A percentile compares a stretch with the other conserved stretches of the same genome.
phyloP scores from a whole-genome alignment of 2,797 vertebrate genomes.

The Crocodylus rhombifer region DNA sequence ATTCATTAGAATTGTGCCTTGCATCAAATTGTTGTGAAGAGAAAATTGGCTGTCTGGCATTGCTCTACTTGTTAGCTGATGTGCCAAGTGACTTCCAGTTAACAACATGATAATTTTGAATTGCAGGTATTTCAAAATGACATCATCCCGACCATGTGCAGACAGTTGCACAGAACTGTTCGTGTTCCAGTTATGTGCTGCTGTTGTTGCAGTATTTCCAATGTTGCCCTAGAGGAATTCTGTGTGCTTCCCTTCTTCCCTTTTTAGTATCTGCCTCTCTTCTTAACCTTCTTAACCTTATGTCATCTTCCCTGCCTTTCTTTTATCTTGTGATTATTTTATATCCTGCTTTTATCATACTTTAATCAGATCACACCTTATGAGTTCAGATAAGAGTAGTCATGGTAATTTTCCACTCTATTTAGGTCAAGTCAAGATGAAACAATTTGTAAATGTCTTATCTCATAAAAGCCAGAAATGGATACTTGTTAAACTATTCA shows the following conservation, averaged over 20 bases:
- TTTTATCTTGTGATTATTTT: constrained; percentile 73
- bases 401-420: constrained; percentile 78
- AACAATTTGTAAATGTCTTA: constrained; percentile 57
- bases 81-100: neutral
- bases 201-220: constrained; percentile 50
- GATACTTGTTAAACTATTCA: constrained; percentile 32
- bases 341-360: constrained; percentile 72
- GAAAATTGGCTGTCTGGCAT: accelerated
- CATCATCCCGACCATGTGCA: accelerated
- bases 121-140: neutral
- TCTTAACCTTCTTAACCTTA: constrained; percentile 72
- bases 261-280: constrained; percentile 42
- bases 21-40: neutral
- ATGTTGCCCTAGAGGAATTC: constrained; percentile 43
- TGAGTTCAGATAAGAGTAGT: constrained; percentile 75
- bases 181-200: constrained; percentile 48
- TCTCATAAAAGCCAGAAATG: constrained; percentile 56
- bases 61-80: neutral
- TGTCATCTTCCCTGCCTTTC: constrained; percentile 67
- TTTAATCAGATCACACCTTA: constrained; percentile 71
- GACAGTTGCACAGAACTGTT: constrained; percentile 32
- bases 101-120: neutral
- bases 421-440: constrained; percentile 75
- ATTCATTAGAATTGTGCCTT: neutral
- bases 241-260: constrained; percentile 28